These are phyloP conservation scores for Lordiphosa collinella DNA, from an alignment of 1,140 invertebrate species.

Conservation along the genomic window DNA sequence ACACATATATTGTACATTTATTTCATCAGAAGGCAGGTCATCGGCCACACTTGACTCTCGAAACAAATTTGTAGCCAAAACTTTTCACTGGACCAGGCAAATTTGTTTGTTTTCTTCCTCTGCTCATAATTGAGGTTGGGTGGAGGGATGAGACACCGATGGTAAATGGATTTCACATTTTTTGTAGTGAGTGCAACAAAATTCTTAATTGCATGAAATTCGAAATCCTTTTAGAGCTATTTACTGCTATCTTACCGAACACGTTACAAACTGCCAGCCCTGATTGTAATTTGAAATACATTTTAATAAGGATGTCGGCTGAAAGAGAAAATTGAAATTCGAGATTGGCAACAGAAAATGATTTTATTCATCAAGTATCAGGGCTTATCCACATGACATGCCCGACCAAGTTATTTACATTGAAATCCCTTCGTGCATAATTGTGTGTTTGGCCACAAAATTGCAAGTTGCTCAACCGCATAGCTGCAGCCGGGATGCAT, in stretches of 20 bases:
- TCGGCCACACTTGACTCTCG: slow-evolving; percentile 38
- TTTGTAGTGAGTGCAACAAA: slow-evolving; percentile 20
- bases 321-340: not conserved
- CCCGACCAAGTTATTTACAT: slow-evolving; percentile 34
- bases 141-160: slow-evolving; percentile 15
- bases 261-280: not conserved
- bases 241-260: not conserved
- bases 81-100: slow-evolving; percentile 49
- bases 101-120: slow-evolving; percentile 35
- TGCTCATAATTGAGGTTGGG: slow-evolving; percentile 13
- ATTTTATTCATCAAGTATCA: slow-evolving; percentile 30
- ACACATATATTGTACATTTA: slow-evolving; percentile 4
- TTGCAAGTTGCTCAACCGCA: slow-evolving; percentile 27
- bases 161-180: slow-evolving; percentile 29
- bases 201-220: slow-evolving; percentile 39
- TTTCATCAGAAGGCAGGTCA: slow-evolving; percentile 1
- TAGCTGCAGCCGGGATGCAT: slow-evolving; percentile 11
- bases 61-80: slow-evolving; percentile 40
- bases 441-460: slow-evolving; percentile 36
- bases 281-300: not conserved
- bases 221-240: slow-evolving; percentile 32
- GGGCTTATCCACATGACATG: slow-evolving; percentile 26
- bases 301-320: slow-evolving; percentile 28
- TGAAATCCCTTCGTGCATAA: slow-evolving; percentile 28
- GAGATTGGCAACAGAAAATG: slow-evolving; percentile 9